A percentile compares a stretch with the other conserved stretches of the same genome.
phyloP scores from a whole-genome alignment of 1,140 invertebrate species.

The Aphelinus atriplicis region DNA sequence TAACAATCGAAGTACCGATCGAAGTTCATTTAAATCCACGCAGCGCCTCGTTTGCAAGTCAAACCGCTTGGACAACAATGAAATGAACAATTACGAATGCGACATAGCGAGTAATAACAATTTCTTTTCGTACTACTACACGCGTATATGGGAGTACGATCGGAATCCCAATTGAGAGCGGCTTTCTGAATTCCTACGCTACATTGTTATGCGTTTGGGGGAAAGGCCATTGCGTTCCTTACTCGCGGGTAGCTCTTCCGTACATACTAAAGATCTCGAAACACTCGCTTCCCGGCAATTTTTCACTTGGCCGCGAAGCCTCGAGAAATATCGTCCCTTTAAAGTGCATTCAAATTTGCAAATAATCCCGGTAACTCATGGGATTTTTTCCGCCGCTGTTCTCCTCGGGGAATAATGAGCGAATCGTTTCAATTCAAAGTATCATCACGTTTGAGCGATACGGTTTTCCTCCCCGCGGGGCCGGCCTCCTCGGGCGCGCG shows the following conservation, averaged over 20 bases:
- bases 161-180: slow-evolving; percentile 31
- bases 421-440: slow-evolving; percentile 5
- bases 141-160: slow-evolving; percentile 7
- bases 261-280: slow-evolving; percentile 32
- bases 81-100: no score
- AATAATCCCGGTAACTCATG: slow-evolving; percentile 16
- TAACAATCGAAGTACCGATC: no score
- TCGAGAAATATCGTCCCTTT: not conserved
- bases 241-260: slow-evolving; percentile 14
- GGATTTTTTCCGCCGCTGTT: not conserved
- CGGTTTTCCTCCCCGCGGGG: not conserved
- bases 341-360: slow-evolving; percentile 20
- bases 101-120: no score
- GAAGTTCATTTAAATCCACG: no score
- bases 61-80: no score
- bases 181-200: slow-evolving; percentile 29
- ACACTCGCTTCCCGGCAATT: not conserved
- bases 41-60: no score
- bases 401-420: not conserved
- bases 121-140: no score
- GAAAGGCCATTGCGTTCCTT: not conserved
- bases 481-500: no score
- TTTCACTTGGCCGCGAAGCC: not conserved
- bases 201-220: slow-evolving; percentile 21
- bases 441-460: slow-evolving; percentile 8